A percentile compares a stretch with the other conserved stretches of the same genome.
Conservation (phyloP, 2,888 invertebrate species). For the Conomelus anceps region DNA sequence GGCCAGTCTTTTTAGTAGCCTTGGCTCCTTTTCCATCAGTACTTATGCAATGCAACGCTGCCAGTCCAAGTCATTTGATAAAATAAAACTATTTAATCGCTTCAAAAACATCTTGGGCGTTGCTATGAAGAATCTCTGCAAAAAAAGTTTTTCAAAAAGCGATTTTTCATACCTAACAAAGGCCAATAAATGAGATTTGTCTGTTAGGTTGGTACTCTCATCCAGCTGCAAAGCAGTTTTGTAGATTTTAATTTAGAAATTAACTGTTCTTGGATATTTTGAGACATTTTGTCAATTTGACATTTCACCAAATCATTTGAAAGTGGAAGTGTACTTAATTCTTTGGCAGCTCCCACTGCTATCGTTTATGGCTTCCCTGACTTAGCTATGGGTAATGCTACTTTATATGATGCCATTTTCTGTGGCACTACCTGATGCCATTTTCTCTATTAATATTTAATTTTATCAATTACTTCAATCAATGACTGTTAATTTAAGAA, state of each 20-base stretch:
- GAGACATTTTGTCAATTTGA: not conserved
- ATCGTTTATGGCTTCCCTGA: too few species aligned
- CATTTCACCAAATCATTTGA: not conserved
- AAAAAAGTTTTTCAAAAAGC: not conserved
- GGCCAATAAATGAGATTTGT: not conserved
- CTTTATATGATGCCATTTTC: too few species aligned
- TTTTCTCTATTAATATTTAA: too few species aligned
- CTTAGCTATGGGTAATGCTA: too few species aligned
- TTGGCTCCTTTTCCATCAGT: conserved; percentile 33
- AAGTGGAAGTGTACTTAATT: not conserved
- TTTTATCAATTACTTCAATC: too few species aligned
- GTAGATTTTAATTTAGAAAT: not conserved
- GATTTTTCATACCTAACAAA: not conserved
- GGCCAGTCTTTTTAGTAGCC: conserved; percentile 29
- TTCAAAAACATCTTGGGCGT: conserved; percentile 17
- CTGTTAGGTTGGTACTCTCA: not conserved
- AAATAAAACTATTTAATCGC: conserved; percentile 19
- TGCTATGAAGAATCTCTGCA: conserved; percentile 14
- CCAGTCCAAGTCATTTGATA: conserved; percentile 14
- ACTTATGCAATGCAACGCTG: conserved; percentile 21
- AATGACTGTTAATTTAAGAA: too few species aligned
- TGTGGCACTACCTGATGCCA: too few species aligned
- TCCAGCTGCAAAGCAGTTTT: not conserved
- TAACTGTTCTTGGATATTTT: not conserved
- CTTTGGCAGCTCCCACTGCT: not conserved